Conservation (phyloP, 2,888 invertebrate species). For the Cryptus armator region DNA sequence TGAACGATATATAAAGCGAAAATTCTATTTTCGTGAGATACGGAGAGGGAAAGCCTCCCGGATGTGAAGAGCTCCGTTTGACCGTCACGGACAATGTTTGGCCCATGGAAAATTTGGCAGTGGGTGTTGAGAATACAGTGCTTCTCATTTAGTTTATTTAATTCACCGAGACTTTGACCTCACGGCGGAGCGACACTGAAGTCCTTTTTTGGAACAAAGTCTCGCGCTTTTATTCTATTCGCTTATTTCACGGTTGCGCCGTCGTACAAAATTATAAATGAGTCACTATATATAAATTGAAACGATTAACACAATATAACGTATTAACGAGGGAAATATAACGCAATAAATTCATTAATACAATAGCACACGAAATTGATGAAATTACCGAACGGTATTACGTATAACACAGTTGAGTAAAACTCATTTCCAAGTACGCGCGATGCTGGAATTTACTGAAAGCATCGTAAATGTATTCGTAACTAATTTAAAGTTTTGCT, state of each 20-base stretch:
- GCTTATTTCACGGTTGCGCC: not conserved
- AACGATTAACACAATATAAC: too few species aligned
- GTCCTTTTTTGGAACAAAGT: not conserved
- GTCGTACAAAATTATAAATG: not conserved
- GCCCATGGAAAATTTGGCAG: constrained; percentile 43
- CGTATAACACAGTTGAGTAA: too few species aligned
- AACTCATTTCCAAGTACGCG: too few species aligned
- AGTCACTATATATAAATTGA: not conserved
- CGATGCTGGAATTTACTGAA: too few species aligned
- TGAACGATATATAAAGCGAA: not conserved
- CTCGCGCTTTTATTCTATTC: not conserved
- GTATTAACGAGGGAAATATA: too few species aligned
- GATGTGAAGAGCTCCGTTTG: not conserved
- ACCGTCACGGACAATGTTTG: not conserved
- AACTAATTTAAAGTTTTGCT: too few species aligned
- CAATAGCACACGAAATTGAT: too few species aligned
- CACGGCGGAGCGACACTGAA: not conserved
- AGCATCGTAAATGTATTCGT: too few species aligned
- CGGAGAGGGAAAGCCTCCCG: not conserved
- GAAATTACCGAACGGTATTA: too few species aligned
- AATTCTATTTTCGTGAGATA: not conserved
- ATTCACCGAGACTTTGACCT: not conserved
- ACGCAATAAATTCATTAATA: too few species aligned
- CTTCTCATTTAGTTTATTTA: not conserved
- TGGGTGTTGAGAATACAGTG: not conserved